These are phyloP conservation scores for Cheilinus undulatus DNA, from an alignment of 2,113 vertebrate genomes.

Conservation along the genomic window DNA sequence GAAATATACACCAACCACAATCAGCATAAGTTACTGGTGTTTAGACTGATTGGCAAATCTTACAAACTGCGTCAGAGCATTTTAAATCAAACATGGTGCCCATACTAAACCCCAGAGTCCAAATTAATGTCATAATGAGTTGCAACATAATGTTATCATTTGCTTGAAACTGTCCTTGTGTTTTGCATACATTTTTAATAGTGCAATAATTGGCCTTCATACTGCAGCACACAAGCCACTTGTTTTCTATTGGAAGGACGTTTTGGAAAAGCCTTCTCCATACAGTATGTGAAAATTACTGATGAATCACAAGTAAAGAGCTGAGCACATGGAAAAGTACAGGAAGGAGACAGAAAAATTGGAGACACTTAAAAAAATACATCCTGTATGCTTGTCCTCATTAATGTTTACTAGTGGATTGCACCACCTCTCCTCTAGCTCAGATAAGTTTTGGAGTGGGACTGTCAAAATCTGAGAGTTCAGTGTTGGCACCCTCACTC, in stretches of 20 bases:
- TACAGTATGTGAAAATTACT: no score
- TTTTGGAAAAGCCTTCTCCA: neutral
- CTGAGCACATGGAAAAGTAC: no score
- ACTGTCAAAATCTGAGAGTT: no score
- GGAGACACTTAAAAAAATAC: no score
- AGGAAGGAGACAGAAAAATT: no score
- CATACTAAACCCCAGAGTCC: neutral
- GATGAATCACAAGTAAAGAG: no score
- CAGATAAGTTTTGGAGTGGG: neutral
- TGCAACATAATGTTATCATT: conserved; percentile 9
- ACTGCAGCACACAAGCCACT: neutral
- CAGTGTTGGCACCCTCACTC: neutral
- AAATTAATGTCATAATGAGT: neutral
- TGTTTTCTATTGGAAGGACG: neutral
- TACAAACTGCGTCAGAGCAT: neutral
- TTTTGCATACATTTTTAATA: neutral
- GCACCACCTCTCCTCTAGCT: neutral
- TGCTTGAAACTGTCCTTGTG: neutral
- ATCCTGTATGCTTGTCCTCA: no score
- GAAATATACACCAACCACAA: no score
- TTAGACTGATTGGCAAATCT: neutral
- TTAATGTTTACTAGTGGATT: neutral
- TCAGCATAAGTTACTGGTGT: neutral
- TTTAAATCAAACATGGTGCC: neutral
- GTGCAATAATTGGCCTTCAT: neutral